Base-by-base conservation (phyloP, 1,140 invertebrate species). In the Drosophila trapezifrons region DNA sequence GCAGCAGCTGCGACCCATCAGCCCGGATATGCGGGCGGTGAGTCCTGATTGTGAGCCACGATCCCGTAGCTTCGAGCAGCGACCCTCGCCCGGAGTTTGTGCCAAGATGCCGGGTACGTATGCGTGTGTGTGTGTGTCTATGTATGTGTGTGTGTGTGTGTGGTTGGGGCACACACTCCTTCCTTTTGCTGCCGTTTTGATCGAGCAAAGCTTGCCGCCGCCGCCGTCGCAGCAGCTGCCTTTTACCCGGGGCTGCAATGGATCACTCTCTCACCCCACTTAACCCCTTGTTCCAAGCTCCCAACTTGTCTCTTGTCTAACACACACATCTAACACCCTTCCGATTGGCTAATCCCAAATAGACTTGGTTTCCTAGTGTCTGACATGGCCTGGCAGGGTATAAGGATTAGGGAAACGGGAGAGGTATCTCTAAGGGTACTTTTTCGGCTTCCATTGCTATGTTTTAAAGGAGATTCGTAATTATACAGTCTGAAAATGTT, bases 1-100 rank as follows among this genome's bases (percentile, higher is more conserved):
- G 9, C 73, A 72, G 27, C 79, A 86, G 37, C 37, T 86, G 18
- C 71, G 82, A 8, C 83, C 83, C 18, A 93, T 92, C 45, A 93
- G 78, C 76, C 89, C 83, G 75, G 80, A 93, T 87, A 86, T 92
- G 17, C 86, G 93, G 20, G 77, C 92, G 1, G 80, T 90, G 9
- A 93, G 93, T 80, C 93, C 93, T 0, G 93, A 94, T 74, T 91
- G 89, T 3, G 94, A 94, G 78, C 94, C 94, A 13, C 92, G 95
- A 46, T 94, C 95, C 15, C 93, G 94, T 35, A 95, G 95, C 78
- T 95, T 94, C 57, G 95, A 95, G 85, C 94, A 95, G 73, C 93
- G 94, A 51, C 66, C 82, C 37, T 58, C 79, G 91, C 64, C 83
- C 15, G 58, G 70, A n/a, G 56, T 51, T 38, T 93, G 93, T 64